phyloP scores from a whole-genome alignment of 2,888 invertebrate species.

The Volucella zonaria region DNA sequence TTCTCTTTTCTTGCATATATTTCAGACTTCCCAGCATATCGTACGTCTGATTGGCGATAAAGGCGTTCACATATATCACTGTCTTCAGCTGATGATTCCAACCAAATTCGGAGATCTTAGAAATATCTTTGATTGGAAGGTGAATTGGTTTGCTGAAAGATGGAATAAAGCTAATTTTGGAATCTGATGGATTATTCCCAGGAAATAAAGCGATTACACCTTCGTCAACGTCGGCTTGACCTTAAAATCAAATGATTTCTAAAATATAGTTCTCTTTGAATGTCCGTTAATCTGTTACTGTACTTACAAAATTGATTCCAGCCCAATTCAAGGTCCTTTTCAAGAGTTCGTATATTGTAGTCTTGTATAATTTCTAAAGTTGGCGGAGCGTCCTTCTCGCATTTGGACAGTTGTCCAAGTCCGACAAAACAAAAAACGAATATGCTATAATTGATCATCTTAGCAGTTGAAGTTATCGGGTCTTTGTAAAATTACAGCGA shows the following conservation, averaged over 20 bases:
- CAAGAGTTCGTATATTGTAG: constrained; percentile 34
- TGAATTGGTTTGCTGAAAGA: constrained; percentile 78
- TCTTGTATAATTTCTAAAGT: constrained; percentile 43
- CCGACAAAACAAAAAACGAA: neutral
- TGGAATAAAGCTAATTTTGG: constrained; percentile 77
- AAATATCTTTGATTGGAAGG: constrained; percentile 78
- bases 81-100: constrained; percentile 77
- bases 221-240: constrained; percentile 79
- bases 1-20: constrained; percentile 76
- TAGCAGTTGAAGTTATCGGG: neutral
- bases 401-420: neutral
- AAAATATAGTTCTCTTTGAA: neutral
- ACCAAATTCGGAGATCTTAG: constrained; percentile 79
- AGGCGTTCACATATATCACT: constrained; percentile 79
- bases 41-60: constrained; percentile 77
- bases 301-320: constrained; percentile 57
- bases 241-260: constrained; percentile 65
- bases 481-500: neutral
- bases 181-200: constrained; percentile 80
- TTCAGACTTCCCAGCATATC: constrained; percentile 79
- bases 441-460: constrained; percentile 7
- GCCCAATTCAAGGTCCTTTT: constrained; percentile 16
- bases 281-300: too few relatives aligned
- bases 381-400: neutral
- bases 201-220: constrained; percentile 78